phyloP scores from a whole-genome alignment of 2,797 vertebrate genomes.

The Emydoidea blandingii region DNA sequence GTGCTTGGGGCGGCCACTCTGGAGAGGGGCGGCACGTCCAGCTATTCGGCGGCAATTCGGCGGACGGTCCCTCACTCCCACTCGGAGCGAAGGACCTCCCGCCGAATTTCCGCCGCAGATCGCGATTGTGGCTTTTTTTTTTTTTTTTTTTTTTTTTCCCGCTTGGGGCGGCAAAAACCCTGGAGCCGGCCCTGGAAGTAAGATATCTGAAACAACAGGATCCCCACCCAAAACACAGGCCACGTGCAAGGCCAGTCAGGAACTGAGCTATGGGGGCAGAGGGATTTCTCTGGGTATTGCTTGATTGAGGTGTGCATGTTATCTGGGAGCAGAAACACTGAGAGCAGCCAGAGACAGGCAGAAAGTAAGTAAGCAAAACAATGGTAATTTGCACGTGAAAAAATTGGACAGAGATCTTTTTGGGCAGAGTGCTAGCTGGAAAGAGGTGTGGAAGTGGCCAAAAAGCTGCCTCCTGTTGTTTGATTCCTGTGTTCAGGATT shows the following conservation, averaged over 20 bases:
- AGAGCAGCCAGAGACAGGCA: not conserved
- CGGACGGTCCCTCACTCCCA: too few species aligned
- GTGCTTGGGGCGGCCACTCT: too few species aligned
- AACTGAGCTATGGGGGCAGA: not conserved
- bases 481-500: not conserved
- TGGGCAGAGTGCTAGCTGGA: not conserved
- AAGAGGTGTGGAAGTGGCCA: not conserved
- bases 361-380: not conserved
- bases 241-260: not conserved
- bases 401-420: not conserved
- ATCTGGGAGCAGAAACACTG: not conserved
- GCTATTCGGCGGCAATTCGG: too few species aligned
- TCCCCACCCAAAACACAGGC: not conserved
- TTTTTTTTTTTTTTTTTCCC: too few species aligned
- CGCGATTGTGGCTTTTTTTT: too few species aligned
- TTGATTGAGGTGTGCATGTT: not conserved
- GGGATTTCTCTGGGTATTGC: not conserved
- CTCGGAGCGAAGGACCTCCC: too few species aligned
- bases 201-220: not conserved
- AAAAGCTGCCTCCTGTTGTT: not conserved
- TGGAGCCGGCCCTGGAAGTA: not conserved
- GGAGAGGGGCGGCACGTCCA: too few species aligned
- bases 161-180: too few species aligned
- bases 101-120: too few species aligned
- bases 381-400: not conserved